phyloP scores from a whole-genome alignment of 2,888 invertebrate genomes.

The Bruchidius siliquastri region DNA sequence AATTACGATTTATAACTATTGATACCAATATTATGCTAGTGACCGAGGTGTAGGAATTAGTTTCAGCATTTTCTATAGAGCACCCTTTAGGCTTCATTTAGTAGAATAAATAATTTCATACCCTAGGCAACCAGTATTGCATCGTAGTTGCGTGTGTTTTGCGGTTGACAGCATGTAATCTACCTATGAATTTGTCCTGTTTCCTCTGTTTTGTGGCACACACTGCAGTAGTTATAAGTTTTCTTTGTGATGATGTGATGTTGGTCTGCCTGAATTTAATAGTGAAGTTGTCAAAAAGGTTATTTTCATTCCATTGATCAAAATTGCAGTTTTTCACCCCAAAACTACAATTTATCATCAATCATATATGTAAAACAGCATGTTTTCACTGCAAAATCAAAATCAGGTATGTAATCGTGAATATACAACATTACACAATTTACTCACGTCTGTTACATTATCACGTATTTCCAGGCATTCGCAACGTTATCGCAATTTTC shows the following conservation, averaged over 20 bases:
- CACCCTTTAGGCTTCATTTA: too few species aligned
- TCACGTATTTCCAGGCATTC: constrained; percentile 20
- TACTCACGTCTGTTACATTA: not conserved
- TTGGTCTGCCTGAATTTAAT: constrained; percentile 1
- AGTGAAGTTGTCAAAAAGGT: constrained; percentile 34
- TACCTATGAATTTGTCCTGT: too few species aligned
- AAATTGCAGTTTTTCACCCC: constrained; percentile 29
- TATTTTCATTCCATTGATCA: constrained; percentile 29
- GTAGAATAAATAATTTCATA: too few species aligned
- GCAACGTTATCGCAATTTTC: constrained; percentile 39
- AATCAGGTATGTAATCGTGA: constrained; percentile 44
- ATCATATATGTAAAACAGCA: constrained; percentile 30
- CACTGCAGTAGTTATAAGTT: too few species aligned
- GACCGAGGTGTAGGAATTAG: too few species aligned
- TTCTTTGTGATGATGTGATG: not conserved
- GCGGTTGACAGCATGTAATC: too few species aligned
- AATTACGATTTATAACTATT: too few species aligned
- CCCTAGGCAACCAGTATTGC: too few species aligned
- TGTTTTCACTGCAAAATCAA: constrained; percentile 51
- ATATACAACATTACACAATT: constrained; percentile 9
- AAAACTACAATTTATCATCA: constrained; percentile 20
- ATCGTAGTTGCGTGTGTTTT: too few species aligned
- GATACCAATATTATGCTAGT: too few species aligned
- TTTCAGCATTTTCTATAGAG: too few species aligned
- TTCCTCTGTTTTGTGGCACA: too few species aligned